These are phyloP conservation scores for Dolichopus griseipennis DNA, from an alignment of 2,888 invertebrate species.

Conservation along the genomic window DNA sequence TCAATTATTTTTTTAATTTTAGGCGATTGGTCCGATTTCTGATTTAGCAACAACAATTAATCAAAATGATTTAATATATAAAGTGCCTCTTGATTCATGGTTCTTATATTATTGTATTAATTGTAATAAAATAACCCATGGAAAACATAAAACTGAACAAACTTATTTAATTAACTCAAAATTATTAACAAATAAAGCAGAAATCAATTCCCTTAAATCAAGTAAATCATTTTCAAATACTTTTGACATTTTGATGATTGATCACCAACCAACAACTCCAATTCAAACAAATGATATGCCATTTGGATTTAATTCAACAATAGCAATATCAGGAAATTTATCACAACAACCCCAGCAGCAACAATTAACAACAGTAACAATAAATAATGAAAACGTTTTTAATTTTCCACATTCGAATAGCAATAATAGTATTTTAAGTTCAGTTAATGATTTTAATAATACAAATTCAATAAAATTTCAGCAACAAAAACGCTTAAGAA, in stretches of 20 bases:
- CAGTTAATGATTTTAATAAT: slow-evolving; percentile 46
- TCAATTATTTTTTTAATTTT: slow-evolving; percentile 22
- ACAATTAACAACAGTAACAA: slow-evolving; percentile 38
- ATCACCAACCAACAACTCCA: slow-evolving; percentile 25
- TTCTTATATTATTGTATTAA: slow-evolving; percentile 37
- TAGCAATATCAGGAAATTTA: neutral
- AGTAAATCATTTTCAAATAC: slow-evolving; percentile 61
- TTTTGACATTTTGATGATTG: slow-evolving; percentile 57
- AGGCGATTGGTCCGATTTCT: slow-evolving; percentile 35
- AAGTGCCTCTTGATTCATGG: slow-evolving; percentile 31
- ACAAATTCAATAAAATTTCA: slow-evolving; percentile 21
- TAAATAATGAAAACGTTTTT: slow-evolving; percentile 12
- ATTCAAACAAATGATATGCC: neutral
- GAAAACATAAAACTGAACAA: slow-evolving; percentile 25
- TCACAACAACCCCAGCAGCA: neutral
- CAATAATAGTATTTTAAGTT: slow-evolving; percentile 21
- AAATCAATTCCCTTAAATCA: slow-evolving; percentile 52
- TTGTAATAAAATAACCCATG: slow-evolving; percentile 36
- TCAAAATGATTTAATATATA: slow-evolving; percentile 34
- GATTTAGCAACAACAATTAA: slow-evolving; percentile 33
- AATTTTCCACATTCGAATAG: slow-evolving; percentile 16
- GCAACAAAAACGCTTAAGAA: slow-evolving; percentile 30
- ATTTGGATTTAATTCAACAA: slow-evolving; percentile 14
- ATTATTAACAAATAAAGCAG: slow-evolving; percentile 47
- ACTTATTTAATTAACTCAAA: slow-evolving; percentile 33